Conservation (phyloP, 2,797 vertebrate species). For the Streptopelia turtur region DNA sequence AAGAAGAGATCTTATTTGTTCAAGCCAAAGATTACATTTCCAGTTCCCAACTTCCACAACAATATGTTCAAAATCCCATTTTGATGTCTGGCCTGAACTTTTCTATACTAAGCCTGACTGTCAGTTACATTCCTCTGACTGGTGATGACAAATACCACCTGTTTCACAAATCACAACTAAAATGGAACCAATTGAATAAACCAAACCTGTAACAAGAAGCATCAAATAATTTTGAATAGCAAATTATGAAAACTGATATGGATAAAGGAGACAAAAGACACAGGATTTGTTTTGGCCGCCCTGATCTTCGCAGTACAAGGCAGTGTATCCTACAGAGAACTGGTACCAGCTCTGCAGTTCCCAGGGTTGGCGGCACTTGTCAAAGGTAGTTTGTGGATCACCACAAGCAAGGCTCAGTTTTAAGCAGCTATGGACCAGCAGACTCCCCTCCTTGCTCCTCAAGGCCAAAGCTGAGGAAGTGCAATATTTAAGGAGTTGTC, state of each 20-base stretch:
- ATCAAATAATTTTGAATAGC: fast-evolving
- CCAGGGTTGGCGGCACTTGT: background rate
- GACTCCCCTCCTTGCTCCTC: background rate
- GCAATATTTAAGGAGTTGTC: background rate
- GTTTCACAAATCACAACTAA: background rate
- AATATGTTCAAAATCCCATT: background rate
- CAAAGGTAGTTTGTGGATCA: background rate
- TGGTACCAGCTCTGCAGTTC: background rate
- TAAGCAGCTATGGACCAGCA: background rate
- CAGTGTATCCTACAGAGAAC: background rate
- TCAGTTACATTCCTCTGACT: background rate
- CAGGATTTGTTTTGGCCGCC: background rate
- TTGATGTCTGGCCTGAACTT: background rate
- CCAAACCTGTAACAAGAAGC: background rate
- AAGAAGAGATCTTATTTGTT: background rate
- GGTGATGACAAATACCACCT: background rate
- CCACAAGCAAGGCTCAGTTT: background rate
- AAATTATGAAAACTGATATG: background rate
- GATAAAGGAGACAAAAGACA: background rate
- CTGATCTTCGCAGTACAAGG: background rate
- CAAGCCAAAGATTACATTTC: background rate
- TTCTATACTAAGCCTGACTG: background rate
- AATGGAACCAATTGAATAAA: background rate
- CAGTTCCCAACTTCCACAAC: background rate
- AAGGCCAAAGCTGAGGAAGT: background rate